phyloP scores from a whole-genome alignment of 2,888 invertebrate genomes.

The Chrysotoxum bicinctum region DNA sequence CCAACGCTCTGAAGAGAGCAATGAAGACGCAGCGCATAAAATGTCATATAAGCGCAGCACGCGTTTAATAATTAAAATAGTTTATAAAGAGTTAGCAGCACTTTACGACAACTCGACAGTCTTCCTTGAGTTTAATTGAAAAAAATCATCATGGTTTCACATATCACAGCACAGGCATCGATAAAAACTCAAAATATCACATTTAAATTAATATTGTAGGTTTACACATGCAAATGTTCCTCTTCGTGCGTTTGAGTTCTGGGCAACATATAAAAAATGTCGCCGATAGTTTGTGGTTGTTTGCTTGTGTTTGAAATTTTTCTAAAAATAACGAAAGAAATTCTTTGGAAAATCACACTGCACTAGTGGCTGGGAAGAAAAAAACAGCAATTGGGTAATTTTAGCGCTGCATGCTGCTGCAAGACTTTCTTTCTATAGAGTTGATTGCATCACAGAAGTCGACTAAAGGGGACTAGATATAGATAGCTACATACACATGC shows the following conservation, averaged over 20 bases:
- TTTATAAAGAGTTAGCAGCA: conserved; percentile 20
- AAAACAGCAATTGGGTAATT: conserved; percentile 62
- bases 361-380: conserved; percentile 31
- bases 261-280: conserved; percentile 50
- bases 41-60: conserved; percentile 41
- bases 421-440: conserved; percentile 39
- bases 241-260: neutral
- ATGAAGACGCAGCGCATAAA: neutral
- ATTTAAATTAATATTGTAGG: conserved; percentile 8
- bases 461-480: neutral
- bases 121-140: conserved; percentile 43
- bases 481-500: conserved; percentile 6
- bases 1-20: conserved; percentile 1
- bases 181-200: conserved; percentile 60
- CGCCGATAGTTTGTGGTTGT: conserved; percentile 23
- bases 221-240: conserved; percentile 14
- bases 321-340: conserved; percentile 63
- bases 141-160: conserved; percentile 31
- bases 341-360: conserved; percentile 69
- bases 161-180: conserved; percentile 24
- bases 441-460: conserved; percentile 18
- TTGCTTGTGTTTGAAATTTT: neutral
- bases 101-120: neutral
- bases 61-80: conserved; percentile 37
- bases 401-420: conserved; percentile 54